These are phyloP conservation scores for Felis chaus DNA, from an alignment of 2,113 vertebrate species.

Conservation along the genomic window DNA sequence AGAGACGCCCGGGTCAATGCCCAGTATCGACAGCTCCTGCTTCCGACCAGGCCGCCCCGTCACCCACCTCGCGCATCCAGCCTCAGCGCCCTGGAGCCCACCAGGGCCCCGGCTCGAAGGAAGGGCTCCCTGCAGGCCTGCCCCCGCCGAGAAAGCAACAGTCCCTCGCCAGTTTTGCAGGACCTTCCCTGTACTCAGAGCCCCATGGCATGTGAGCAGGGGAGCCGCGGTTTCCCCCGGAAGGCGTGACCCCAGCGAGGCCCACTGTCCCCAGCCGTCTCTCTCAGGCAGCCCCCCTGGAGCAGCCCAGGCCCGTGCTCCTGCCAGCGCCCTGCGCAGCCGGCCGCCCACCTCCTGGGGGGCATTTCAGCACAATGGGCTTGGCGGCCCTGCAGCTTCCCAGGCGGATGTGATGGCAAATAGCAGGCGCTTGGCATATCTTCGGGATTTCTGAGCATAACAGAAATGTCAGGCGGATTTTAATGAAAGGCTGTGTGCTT, in stretches of 20 bases:
- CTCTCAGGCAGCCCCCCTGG: not conserved
- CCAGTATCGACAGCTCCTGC: constrained; percentile 67
- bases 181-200: not conserved
- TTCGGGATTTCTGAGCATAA: constrained; percentile 84
- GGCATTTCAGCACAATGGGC: constrained; percentile 76
- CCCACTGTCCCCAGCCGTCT: not conserved
- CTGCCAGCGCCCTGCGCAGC: constrained; percentile 20
- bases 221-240: fast-evolving
- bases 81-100: fast-evolving
- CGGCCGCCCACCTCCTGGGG: constrained; percentile 68
- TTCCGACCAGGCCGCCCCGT: not conserved
- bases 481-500: constrained; percentile 87
- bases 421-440: constrained; percentile 85
- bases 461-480: constrained; percentile 89
- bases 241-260: not conserved
- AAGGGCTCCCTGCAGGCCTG: not conserved
- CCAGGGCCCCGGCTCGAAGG: not conserved
- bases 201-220: not conserved
- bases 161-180: no score
- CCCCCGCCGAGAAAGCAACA: fast-evolving
- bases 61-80: not conserved
- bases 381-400: constrained; percentile 81
- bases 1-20: constrained; percentile 74
- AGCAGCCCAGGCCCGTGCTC: not conserved
- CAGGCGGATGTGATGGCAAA: constrained; percentile 86